A percentile compares a stretch with the other conserved stretches of the same genome.
Conservation (phyloP, 1,140 invertebrate species). For the Oscheius sp. region DNA sequence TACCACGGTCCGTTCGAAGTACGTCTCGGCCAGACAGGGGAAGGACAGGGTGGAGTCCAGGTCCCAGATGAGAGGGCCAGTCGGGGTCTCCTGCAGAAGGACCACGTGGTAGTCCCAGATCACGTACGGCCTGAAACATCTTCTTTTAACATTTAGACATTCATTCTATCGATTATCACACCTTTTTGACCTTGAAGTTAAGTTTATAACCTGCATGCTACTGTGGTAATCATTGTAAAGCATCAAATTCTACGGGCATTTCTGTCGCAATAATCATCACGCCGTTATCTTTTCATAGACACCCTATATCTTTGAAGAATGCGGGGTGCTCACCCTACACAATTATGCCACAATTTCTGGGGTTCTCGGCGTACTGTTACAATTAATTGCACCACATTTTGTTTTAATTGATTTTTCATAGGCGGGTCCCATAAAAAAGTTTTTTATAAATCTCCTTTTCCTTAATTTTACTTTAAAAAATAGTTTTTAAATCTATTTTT, state of each 20-base stretch:
- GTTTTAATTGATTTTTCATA: too few species aligned
- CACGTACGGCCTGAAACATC: neutral
- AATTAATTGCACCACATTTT: too few species aligned
- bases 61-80: constrained; percentile 1
- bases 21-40: neutral
- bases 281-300: too few species aligned
- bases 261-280: neutral
- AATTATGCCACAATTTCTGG: too few species aligned
- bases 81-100: neutral
- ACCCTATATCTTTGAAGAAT: too few species aligned
- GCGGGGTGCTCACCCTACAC: too few species aligned
- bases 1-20: constrained; percentile 8
- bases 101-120: constrained; percentile 33
- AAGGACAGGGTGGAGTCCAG: constrained; percentile 17
- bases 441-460: too few species aligned
- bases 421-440: too few species aligned
- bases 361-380: too few species aligned
- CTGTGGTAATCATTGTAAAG: neutral
- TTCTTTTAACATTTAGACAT: neutral
- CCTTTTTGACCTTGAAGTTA: neutral
- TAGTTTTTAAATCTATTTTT: too few species aligned
- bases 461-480: too few species aligned
- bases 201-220: neutral
- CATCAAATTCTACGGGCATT: neutral
- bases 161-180: neutral